Evolutionary conservation across 2,888 invertebrate genomes (phyloP), one percentile per base, ranked within the genome.

Genomic region (Flexamia atlantica): DNA sequence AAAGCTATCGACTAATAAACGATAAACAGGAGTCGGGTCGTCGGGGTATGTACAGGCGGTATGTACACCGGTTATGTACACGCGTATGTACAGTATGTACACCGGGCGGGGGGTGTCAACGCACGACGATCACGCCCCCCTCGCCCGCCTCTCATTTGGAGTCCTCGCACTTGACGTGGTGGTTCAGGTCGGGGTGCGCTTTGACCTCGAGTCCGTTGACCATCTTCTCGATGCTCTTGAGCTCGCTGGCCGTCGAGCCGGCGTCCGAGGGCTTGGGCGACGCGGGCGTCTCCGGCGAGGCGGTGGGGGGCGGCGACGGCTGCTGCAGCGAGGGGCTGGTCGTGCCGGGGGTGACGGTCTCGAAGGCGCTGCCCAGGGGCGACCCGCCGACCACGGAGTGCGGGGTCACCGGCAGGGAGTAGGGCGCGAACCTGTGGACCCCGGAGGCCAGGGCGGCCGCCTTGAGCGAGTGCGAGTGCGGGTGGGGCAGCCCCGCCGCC

Each of bases 151-250:
- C 82, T 82, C 72, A 82, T 82, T 82, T 82, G 17, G 42, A 46
- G 50, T 82, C 82, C n/a, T 82, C 82, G 32, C 82, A 82, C 36
- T 82, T 82, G 50, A 82, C 72, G 46, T 76, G 83, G 85, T 86
- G 87, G 50, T 86, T 84, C 84, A 86, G 85, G 72, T 85, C 84
- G 76, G 83, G 84, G 36, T 30, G 17, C 20, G 86, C 89, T 90
- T 96, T 96, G 87, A 97, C 96, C 90, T 98, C 98, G 86, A 98
- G 92, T 20, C 98, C 98, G 91, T 98, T 98, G 87, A 98, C 97
- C 98, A 98, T 98, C 90, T 98, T 97, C 91, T 98, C 98, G 92
- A 98, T 98, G 90, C 95, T 97, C 91, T 98, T 98, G 87, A 98
- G 93, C 91, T 98, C 98, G 86, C 95, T 96, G 64, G 95, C 86